phyloP scores from a whole-genome alignment of 2,888 invertebrate species.

The Eutolmus rufibarbis region DNA sequence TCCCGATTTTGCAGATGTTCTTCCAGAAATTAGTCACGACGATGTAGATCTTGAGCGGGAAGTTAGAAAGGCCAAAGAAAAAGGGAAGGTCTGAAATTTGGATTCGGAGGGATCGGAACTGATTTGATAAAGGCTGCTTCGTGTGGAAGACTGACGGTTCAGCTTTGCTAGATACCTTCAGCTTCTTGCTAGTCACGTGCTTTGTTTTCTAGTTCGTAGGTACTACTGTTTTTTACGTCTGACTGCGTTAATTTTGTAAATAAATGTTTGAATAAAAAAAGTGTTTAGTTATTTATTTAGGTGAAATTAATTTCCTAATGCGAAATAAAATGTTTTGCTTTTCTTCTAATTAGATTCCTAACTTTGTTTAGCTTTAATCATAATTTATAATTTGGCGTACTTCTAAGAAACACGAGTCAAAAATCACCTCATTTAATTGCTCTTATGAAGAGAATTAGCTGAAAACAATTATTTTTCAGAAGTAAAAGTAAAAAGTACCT shows the following conservation, averaged over 20 bases:
- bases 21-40: slow-evolving; percentile 47
- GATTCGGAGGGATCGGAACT: neutral
- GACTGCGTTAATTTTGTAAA: neutral
- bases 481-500: too few relatives aligned
- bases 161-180: neutral
- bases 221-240: neutral
- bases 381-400: too few relatives aligned
- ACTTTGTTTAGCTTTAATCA: too few relatives aligned
- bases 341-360: too few relatives aligned
- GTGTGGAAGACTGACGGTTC: neutral
- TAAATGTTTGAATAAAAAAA: neutral
- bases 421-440: too few relatives aligned
- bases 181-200: neutral
- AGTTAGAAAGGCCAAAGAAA: neutral
- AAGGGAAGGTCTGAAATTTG: neutral
- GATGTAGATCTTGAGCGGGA: neutral
- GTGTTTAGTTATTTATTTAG: neutral
- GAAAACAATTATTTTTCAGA: too few relatives aligned
- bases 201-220: neutral
- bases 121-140: neutral
- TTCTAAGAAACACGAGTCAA: too few relatives aligned
- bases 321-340: neutral
- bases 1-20: slow-evolving; percentile 54
- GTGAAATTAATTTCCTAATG: neutral
- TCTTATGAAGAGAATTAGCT: too few relatives aligned